Conservation (phyloP, 2,113 vertebrate genomes). For the Myiozetetes cayanensis region DNA sequence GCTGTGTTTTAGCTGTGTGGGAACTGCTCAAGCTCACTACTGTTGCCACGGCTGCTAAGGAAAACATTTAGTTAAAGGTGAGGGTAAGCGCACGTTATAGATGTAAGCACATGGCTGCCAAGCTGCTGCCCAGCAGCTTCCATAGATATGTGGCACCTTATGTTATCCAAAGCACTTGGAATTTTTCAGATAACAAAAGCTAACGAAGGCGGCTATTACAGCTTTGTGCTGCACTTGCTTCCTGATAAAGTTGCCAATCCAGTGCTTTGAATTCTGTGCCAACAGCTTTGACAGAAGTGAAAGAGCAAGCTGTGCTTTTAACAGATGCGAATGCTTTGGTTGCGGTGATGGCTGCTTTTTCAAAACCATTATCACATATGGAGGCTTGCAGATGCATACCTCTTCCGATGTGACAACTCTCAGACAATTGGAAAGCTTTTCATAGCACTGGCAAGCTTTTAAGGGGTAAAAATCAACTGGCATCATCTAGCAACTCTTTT, state of each 20-base stretch:
- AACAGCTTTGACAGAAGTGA: slow-evolving; percentile 35
- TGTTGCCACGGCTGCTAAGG: slow-evolving; percentile 25
- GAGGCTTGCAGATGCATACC: not conserved
- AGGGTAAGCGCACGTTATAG: not conserved
- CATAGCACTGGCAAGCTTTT: not conserved
- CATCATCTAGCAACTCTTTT: not conserved
- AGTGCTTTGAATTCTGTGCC: slow-evolving; percentile 63
- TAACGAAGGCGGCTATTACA: slow-evolving; percentile 16
- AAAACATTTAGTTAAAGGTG: slow-evolving; percentile 27
- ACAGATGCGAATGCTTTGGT: slow-evolving; percentile 31
- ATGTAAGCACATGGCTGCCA: slow-evolving; percentile 26
- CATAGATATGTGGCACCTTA: slow-evolving; percentile 16
- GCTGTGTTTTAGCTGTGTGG: not conserved
- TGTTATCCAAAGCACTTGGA: slow-evolving; percentile 35
- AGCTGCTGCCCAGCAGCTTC: slow-evolving; percentile 2
- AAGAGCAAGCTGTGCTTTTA: slow-evolving; percentile 41
- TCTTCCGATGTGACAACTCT: not conserved
- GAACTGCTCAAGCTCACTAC: not conserved
- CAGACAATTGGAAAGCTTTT: not conserved
- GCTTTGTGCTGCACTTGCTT: slow-evolving; percentile 52
- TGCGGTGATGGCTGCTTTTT: not conserved
- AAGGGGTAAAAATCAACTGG: not conserved
- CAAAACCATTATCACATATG: slow-evolving; percentile 4
- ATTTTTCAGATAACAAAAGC: slow-evolving; percentile 58
- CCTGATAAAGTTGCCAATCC: slow-evolving; percentile 40